Evolutionary conservation across 1,140 invertebrate genomes (phyloP).

Genomic region (Bombus pyrosoma): DNA sequence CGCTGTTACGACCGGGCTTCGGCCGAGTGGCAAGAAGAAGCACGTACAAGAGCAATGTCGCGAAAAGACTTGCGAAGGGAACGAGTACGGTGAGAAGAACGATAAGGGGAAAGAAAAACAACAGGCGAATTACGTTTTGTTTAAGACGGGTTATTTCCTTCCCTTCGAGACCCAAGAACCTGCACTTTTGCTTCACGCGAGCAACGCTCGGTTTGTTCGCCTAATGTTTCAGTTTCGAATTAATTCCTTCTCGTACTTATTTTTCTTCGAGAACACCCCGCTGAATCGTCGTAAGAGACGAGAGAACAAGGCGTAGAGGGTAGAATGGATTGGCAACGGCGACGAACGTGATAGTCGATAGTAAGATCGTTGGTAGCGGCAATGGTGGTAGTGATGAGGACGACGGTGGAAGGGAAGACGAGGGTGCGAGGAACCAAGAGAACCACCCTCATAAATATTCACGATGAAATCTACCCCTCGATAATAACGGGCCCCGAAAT

Average conservation of each 20-base stretch:
- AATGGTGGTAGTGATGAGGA: background rate
- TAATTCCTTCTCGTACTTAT: no score
- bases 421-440: slow-evolving; percentile 60
- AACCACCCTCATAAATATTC: slow-evolving; percentile 80
- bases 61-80: background rate
- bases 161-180: no score
- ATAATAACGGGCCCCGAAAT: slow-evolving; percentile 80
- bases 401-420: slow-evolving; percentile 29
- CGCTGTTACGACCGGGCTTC: background rate
- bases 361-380: no score
- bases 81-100: background rate
- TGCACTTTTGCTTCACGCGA: no score
- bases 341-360: slow-evolving; percentile 23
- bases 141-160: background rate
- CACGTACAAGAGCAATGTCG: background rate
- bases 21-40: background rate
- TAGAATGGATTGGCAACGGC: background rate
- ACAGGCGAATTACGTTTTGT: background rate
- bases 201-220: no score
- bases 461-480: slow-evolving; percentile 81
- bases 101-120: background rate
- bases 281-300: no score
- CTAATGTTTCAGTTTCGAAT: no score
- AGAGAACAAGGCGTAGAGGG: background rate
- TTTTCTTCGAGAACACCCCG: no score